These are phyloP conservation scores for Leptopterna dolabrata DNA, from an alignment of 2,888 invertebrate species.

Conservation along the genomic window DNA sequence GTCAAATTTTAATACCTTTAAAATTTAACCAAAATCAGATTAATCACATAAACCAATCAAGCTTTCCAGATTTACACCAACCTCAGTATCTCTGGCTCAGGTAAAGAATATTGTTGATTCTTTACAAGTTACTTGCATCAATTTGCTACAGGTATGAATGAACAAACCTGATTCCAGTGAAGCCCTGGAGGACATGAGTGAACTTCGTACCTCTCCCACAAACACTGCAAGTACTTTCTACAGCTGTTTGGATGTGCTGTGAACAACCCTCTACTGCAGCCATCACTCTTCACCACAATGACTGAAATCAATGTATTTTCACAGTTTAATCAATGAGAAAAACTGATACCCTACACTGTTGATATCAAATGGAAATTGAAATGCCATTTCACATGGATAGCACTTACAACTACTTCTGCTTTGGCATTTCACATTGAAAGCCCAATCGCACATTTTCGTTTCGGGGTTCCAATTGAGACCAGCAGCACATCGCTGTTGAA, in stretches of 20 bases:
- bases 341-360: no score
- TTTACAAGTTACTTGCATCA: no score
- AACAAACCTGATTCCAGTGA: conserved; percentile 77
- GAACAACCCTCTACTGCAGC: conserved; percentile 67
- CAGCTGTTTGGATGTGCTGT: conserved; percentile 78
- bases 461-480: conserved; percentile 83
- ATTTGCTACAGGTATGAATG: no score
- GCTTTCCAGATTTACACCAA: no score
- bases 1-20: no score
- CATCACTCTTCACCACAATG: conserved; percentile 48
- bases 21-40: no score
- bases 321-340: no score
- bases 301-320: conserved; percentile 15
- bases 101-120: no score
- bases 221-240: conserved; percentile 79
- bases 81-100: no score
- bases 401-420: conserved; percentile 60
- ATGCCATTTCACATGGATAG: no score
- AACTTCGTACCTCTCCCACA: conserved; percentile 81
- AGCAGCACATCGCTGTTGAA: conserved; percentile 80
- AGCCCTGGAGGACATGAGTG: conserved; percentile 79
- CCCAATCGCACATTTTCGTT: conserved; percentile 83
- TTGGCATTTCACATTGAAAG: conserved; percentile 77
- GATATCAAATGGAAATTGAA: no score
- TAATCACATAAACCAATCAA: no score